phyloP scores from a whole-genome alignment of 1,140 invertebrate genomes.

The Drosophila hydei region DNA sequence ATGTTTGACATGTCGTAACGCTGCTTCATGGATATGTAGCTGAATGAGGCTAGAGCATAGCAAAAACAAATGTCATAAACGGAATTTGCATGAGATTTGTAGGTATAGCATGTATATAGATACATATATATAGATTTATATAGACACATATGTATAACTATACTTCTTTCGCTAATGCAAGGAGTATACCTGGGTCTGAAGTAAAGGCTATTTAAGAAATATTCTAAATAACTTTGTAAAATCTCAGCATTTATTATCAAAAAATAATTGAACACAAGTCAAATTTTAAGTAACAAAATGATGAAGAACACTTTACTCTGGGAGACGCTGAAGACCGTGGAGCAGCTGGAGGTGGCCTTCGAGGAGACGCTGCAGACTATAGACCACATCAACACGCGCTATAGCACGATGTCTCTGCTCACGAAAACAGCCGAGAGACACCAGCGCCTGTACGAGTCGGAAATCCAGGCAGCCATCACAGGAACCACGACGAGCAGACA shows the following conservation, averaged over 20 bases:
- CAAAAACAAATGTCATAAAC: neutral
- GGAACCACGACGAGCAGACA: neutral
- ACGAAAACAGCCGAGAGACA: constrained; percentile 12
- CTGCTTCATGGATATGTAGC: constrained; percentile 13
- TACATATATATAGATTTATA: no score
- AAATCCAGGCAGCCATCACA: constrained; percentile 59
- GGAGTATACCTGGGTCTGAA: neutral
- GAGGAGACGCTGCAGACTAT: constrained; percentile 37
- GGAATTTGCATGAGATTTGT: constrained; percentile 2
- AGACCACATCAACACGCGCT: constrained; percentile 41
- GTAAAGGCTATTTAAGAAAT: no score
- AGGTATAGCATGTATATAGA: no score
- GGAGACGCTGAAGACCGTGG: constrained; percentile 43
- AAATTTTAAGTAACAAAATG: constrained; percentile 55
- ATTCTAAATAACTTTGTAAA: neutral
- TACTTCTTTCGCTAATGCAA: no score
- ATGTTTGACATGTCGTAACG: constrained; percentile 11
- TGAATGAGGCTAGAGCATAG: neutral
- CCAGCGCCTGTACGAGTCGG: constrained; percentile 36
- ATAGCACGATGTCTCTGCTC: constrained; percentile 23
- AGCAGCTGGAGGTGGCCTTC: constrained; percentile 50
- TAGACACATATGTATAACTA: no score
- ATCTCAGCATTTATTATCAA: constrained; percentile 14
- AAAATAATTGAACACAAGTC: neutral
- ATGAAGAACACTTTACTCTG: constrained; percentile 30